Evolutionary conservation across 1,140 invertebrate genomes (phyloP).

Genomic region (Sinella curviseta): DNA sequence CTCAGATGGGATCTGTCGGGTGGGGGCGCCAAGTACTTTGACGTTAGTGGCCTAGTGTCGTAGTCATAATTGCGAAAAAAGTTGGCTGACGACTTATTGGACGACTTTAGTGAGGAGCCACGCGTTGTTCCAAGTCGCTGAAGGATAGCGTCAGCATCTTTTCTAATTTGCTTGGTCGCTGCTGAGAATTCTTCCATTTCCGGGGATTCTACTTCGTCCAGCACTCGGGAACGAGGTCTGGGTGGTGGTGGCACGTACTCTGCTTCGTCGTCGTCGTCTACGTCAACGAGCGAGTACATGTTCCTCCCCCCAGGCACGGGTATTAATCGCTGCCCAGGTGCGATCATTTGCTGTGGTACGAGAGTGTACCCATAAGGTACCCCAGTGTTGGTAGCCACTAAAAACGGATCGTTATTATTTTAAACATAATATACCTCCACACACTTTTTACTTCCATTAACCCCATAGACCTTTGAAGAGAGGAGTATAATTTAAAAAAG

Average conservation of each 20-base stretch:
- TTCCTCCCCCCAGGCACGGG: conserved; percentile 26
- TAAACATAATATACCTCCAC: background rate
- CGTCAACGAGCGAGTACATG: conserved; percentile 32
- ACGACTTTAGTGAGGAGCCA: background rate
- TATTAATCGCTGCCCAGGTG: conserved; percentile 23
- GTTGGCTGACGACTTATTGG: background rate
- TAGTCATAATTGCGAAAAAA: conserved; percentile 40
- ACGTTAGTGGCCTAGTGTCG: conserved; percentile 1
- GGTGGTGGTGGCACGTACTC: conserved; percentile 20
- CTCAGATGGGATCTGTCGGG: background rate
- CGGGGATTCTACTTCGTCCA: conserved; percentile 37
- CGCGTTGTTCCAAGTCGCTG: conserved; percentile 26
- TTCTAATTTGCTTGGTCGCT: conserved; percentile 39
- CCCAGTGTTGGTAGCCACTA: conserved; percentile 29
- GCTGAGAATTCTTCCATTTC: conserved; percentile 39
- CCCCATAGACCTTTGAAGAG: background rate
- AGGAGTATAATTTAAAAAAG: background rate
- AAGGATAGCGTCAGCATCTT: conserved; percentile 36
- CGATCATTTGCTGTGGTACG: conserved; percentile 25
- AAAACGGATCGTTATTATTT: conserved; percentile 3
- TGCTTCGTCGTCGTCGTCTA: conserved; percentile 35
- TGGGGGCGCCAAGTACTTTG: conserved; percentile 19
- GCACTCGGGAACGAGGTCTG: conserved; percentile 10
- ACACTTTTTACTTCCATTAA: no score
- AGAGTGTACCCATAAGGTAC: conserved; percentile 39